These are phyloP conservation scores for Cephonodes hylas DNA, from an alignment of 2,888 invertebrate species.

Conservation along the genomic window DNA sequence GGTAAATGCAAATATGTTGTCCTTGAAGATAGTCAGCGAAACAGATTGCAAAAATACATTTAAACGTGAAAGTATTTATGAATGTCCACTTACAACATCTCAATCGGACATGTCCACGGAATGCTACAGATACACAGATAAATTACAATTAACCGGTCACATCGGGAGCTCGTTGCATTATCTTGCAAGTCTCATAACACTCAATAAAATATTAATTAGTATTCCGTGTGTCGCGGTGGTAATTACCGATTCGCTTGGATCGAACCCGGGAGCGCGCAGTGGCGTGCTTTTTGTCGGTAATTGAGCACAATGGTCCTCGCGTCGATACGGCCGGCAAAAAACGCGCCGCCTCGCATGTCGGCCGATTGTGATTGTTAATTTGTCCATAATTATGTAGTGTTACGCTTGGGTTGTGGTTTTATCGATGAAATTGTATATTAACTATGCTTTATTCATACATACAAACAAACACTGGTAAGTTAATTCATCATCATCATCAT, in stretches of 20 bases:
- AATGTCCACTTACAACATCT: too few species aligned
- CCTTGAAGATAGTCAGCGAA: too few species aligned
- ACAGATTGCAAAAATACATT: too few species aligned
- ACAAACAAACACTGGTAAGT: too few species aligned
- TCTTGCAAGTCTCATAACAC: not conserved
- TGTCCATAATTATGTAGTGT: not conserved
- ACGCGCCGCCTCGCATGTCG: not conserved
- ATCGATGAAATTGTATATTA: not conserved
- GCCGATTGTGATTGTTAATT: not conserved
- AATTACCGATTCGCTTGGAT: not conserved
- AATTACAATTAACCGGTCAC: not conserved
- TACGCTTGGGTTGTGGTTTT: not conserved
- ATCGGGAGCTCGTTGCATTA: not conserved
- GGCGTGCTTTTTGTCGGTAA: not conserved
- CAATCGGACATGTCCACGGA: too few species aligned
- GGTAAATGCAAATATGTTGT: too few species aligned
- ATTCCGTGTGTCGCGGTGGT: not conserved
- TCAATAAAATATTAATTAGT: constrained; percentile 10
- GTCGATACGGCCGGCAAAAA: not conserved
- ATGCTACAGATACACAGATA: not conserved
- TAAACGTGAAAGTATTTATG: too few species aligned
- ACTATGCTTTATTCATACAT: too few species aligned
- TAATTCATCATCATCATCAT: too few species aligned
- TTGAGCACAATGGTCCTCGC: not conserved
- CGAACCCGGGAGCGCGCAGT: not conserved